Base-by-base conservation (phyloP, 2,888 invertebrate genomes). In the Lasiommata megera region DNA sequence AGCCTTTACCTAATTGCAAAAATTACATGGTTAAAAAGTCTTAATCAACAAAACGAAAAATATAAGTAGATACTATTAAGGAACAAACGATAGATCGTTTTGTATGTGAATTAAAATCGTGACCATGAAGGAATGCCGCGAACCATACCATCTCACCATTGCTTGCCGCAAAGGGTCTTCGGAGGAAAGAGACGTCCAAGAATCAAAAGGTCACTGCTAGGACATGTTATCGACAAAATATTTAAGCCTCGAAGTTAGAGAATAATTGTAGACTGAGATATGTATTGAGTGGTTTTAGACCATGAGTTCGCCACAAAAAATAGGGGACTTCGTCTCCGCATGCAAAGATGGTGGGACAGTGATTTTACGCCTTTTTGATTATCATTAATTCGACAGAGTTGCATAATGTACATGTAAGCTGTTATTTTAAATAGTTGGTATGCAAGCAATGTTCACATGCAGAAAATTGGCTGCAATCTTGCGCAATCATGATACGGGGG, bases 401-500 rank as follows among this genome's bases (percentile, higher is more conserved):
- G n/a, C n/a, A n/a, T n/a, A n/a, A n/a, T n/a, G n/a, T n/a, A n/a
- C n/a, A n/a, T n/a, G n/a, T n/a, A n/a, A n/a, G n/a, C n/a, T n/a
- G n/a, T n/a, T n/a, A 53, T 18, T 53, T 43, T 34, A 53, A 53
- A 34, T n/a, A 9, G 18, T 31, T 29, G 41, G 41, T 38, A 54
- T n/a, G n/a, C n/a, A 28, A 31, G 17, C 46, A 38, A 62, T 59
- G 61, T 61, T 75, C 73, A 74, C 66, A 71, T 60, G 67, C 65
- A 68, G 69, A 70, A 80, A 84, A 84, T 87, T 82, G 76, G 70
- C 70, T 70, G 79, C 79, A 84, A 85, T 84, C 75, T 80, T 74
- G 68, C 68, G 74, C 78, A 82, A 84, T 82, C 80, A 79, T 69
- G 67, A 66, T 61, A 5, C 9, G 16, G 16, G 6, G 16, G 14